Conservation (phyloP, 1,140 invertebrate genomes). For the Triops longicaudatus region DNA sequence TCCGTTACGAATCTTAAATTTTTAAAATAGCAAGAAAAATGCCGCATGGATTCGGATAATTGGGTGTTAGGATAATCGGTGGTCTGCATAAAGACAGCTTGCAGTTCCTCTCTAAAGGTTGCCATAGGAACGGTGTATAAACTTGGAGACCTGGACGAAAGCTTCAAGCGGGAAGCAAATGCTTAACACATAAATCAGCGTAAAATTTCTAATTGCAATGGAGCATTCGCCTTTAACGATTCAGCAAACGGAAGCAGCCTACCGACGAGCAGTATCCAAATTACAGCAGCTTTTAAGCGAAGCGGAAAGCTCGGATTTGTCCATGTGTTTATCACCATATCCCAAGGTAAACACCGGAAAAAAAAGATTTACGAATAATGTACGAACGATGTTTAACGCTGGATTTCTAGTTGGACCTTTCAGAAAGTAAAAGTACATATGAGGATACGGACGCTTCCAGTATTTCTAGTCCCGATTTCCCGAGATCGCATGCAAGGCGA, state of each 20-base stretch:
- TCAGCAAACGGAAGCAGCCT: not conserved
- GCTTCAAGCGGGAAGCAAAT: too few species aligned
- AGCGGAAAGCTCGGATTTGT: not conserved
- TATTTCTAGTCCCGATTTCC: not conserved
- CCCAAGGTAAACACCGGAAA: not conserved
- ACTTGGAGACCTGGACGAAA: too few species aligned
- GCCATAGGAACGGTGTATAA: too few species aligned
- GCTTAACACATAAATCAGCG: too few species aligned
- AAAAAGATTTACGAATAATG: not conserved
- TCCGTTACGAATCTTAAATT: too few species aligned
- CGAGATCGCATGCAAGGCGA: not conserved
- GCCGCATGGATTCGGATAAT: too few species aligned
- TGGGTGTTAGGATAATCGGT: too few species aligned
- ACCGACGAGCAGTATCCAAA: not conserved
- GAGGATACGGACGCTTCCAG: not conserved
- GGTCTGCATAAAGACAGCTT: too few species aligned
- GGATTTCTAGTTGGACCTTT: not conserved
- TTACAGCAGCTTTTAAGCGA: conserved; percentile 3
- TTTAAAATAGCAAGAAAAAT: too few species aligned
- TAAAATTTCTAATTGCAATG: not conserved
- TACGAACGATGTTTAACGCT: not conserved
- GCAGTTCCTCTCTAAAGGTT: too few species aligned
- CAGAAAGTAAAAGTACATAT: not conserved
- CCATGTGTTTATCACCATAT: not conserved
- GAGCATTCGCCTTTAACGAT: not conserved